phyloP scores from a whole-genome alignment of 2,797 vertebrate genomes.

The Sebastes cheni region DNA sequence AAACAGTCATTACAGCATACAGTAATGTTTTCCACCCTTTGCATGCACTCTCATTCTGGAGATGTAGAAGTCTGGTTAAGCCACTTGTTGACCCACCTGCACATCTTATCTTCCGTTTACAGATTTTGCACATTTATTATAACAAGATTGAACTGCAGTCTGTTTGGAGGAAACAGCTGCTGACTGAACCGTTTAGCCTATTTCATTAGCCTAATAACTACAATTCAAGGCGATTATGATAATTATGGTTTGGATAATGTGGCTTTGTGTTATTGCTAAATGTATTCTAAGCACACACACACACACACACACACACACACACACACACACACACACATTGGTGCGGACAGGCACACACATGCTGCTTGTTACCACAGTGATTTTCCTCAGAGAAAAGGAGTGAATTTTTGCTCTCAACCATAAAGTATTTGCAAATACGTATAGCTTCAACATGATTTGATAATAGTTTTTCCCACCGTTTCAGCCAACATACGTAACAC shows the following conservation, averaged over 20 bases:
- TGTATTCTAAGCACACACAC: neutral
- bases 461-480: neutral
- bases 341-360: neutral
- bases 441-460: neutral
- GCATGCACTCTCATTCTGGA: neutral
- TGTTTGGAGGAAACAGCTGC: neutral
- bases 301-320: neutral
- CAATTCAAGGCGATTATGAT: conserved; percentile 1
- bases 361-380: neutral
- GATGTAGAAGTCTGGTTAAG: neutral
- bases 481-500: neutral
- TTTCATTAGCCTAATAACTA: conserved; percentile 11
- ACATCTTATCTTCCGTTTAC: neutral
- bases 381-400: neutral
- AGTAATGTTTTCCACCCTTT: neutral
- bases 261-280: neutral
- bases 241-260: conserved; percentile 15
- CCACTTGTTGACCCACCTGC: neutral
- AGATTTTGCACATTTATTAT: neutral
- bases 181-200: neutral
- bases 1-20: neutral
- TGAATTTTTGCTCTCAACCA: neutral
- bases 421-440: conserved; percentile 2
- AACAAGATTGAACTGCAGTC: neutral
- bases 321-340: neutral